Evolutionary conservation across 2,888 invertebrate genomes (phyloP).

Genomic region (Latrodectus hesperus): DNA sequence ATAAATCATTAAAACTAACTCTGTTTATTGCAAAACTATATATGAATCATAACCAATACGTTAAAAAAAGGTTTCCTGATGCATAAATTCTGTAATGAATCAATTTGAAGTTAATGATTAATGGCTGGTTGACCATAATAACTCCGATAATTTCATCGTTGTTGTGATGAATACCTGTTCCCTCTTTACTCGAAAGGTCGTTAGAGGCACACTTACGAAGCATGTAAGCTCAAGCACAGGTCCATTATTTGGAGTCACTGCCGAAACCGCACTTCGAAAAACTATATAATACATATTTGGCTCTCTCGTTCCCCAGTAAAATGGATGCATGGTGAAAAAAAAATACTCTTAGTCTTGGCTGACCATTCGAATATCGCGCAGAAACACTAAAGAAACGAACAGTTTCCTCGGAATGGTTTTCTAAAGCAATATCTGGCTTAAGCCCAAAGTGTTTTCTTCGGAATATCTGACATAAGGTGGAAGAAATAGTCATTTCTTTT

Average conservation of each 20-base stretch:
- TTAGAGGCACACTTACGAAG: constrained; percentile 32
- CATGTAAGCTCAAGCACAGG: constrained; percentile 26
- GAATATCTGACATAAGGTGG: constrained; percentile 14
- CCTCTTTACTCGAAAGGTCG: constrained; percentile 20
- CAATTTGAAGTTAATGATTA: too few species aligned
- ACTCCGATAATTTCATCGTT: neutral
- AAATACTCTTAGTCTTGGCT: constrained; percentile 22
- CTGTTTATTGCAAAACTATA: too few species aligned
- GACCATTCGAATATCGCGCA: constrained; percentile 41
- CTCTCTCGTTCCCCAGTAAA: constrained; percentile 40
- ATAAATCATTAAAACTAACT: too few species aligned
- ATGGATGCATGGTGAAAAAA: constrained; percentile 24
- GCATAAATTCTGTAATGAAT: too few species aligned
- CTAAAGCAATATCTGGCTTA: constrained; percentile 54
- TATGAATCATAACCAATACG: too few species aligned
- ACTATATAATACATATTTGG: constrained; percentile 58
- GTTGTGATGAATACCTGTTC: constrained; percentile 12
- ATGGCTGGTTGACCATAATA: neutral
- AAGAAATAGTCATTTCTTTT: constrained; percentile 32
- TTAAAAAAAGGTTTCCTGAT: too few species aligned
- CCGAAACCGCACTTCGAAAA: constrained; percentile 47
- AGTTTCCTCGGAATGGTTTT: constrained; percentile 48
- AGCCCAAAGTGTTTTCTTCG: constrained; percentile 44
- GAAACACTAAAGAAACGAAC: constrained; percentile 33
- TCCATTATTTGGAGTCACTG: constrained; percentile 42